phyloP scores from a whole-genome alignment of 2,113 vertebrate genomes.

The Lepus americanus region DNA sequence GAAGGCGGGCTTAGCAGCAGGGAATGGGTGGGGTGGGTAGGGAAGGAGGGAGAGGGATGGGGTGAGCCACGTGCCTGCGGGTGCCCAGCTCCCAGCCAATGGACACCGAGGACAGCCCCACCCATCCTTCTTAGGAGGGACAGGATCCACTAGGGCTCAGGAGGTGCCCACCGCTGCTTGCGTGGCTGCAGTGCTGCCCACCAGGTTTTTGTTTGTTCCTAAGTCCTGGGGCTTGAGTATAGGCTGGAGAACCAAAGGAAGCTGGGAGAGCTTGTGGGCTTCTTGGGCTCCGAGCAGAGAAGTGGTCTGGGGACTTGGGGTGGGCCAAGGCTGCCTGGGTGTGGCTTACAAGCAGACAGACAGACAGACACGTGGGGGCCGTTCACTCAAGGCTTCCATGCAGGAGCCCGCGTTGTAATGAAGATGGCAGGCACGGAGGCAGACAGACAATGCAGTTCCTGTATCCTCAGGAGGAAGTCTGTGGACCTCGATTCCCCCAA shows the following conservation, averaged over 20 bases:
- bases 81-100: constrained; percentile 74
- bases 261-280: background rate
- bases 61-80: constrained; percentile 62
- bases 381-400: background rate
- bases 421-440: constrained; percentile 39
- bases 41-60: constrained; percentile 60
- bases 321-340: background rate
- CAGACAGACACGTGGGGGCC: background rate
- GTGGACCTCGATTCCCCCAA: background rate
- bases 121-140: constrained; percentile 65
- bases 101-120: constrained; percentile 19
- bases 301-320: background rate
- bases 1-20: constrained; percentile 65
- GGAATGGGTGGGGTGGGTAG: constrained; percentile 74
- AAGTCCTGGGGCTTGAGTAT: constrained; percentile 27
- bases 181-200: background rate
- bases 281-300: background rate
- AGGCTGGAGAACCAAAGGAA: background rate
- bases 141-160: constrained; percentile 40
- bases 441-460: constrained; percentile 26
- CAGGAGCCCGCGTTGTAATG: background rate
- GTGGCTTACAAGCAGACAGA: background rate
- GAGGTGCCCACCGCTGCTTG: constrained; percentile 58
- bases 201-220: constrained; percentile 34
- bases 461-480: constrained; percentile 61